These are phyloP conservation scores for Hymenochirus boettgeri DNA, from an alignment of 2,113 vertebrate species.

Conservation along the genomic window DNA sequence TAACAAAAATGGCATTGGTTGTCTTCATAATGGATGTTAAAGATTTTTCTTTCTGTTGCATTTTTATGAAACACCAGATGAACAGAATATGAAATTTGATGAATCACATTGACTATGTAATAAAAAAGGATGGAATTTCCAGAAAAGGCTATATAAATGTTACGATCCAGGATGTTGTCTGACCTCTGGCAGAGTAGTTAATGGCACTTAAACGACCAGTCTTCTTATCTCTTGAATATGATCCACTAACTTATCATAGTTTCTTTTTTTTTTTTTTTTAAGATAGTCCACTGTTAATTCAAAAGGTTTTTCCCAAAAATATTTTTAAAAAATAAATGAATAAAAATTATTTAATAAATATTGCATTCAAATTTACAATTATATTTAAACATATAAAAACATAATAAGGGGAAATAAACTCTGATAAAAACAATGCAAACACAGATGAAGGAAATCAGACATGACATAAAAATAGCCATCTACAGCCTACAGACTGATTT, in stretches of 20 bases:
- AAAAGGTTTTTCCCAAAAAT: too few relatives aligned
- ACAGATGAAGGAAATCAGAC: too few relatives aligned
- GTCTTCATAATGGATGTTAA: constrained; percentile 40
- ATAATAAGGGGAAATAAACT: too few relatives aligned
- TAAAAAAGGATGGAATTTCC: constrained; percentile 41
- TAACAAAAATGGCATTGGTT: constrained; percentile 38
- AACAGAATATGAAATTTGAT: constrained; percentile 44
- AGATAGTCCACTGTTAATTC: too few relatives aligned
- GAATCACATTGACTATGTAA: constrained; percentile 34
- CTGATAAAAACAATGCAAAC: too few relatives aligned
- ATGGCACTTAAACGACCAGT: constrained; percentile 38
- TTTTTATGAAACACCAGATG: constrained; percentile 43
- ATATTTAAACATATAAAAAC: too few relatives aligned
- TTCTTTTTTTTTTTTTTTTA: too few relatives aligned
- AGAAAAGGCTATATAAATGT: constrained; percentile 42
- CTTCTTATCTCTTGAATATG: constrained; percentile 23
- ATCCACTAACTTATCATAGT: constrained; percentile 21
- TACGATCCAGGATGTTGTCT: constrained; percentile 41
- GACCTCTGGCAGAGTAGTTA: constrained; percentile 37
- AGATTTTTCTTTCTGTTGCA: constrained; percentile 42
- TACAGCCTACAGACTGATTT: too few relatives aligned
- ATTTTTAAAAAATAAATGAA: too few relatives aligned
- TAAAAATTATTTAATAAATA: too few relatives aligned
- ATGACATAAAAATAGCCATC: too few relatives aligned
- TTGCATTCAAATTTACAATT: too few relatives aligned